Base-by-base conservation (phyloP, 2,113 vertebrate species). In the Tylochromis polylepis region DNA sequence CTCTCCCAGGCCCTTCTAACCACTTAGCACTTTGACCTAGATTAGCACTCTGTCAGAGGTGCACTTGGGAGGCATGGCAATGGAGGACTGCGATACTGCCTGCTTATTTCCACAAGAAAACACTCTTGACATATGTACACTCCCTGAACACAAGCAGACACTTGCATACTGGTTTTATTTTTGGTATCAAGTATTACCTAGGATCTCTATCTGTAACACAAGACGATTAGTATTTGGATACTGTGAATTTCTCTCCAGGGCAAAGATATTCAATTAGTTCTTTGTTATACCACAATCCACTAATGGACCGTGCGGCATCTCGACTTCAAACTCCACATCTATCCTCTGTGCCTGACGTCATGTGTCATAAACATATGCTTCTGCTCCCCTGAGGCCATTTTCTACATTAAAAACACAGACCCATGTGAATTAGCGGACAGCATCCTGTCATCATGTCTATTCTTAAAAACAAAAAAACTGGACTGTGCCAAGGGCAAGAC, bases 21-120 rank as follows among this genome's bases (percentile, higher is more conserved):
- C 93, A 88, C 89, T 96, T 95, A 94, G 87, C 89, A 92, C 93
- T 94, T 89, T 95, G 96, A 95, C 95, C 96, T 94, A 95, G 94
- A 96, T 96, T 94, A 95, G 87, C 84, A 46, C 88, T 84, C 85
- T 80, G 91, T 86, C 89, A 92, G 89, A 79, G 89, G 89, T 87
- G 81, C 91, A 86, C 91, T 85, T 57, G 88, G 91, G 85, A 95
- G 84, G 59, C 65, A 67, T 83, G 83, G 83, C 86, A 60, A 91
- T 90, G 86, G 81, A 92, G 65, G 46, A 85, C 86, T 58, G 65
- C 2, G 58, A 92, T 91, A 84, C 67, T 11, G 77, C 29, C 83
- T 51, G 79, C 49, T 82, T 62, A 38, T 88, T 92, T 93, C 83
- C 83, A 81, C 84, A 70, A 46, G 72, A 88, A 93, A 85, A 88